phyloP scores from a whole-genome alignment of 2,888 invertebrate genomes.

The Drosophila eohydei region DNA sequence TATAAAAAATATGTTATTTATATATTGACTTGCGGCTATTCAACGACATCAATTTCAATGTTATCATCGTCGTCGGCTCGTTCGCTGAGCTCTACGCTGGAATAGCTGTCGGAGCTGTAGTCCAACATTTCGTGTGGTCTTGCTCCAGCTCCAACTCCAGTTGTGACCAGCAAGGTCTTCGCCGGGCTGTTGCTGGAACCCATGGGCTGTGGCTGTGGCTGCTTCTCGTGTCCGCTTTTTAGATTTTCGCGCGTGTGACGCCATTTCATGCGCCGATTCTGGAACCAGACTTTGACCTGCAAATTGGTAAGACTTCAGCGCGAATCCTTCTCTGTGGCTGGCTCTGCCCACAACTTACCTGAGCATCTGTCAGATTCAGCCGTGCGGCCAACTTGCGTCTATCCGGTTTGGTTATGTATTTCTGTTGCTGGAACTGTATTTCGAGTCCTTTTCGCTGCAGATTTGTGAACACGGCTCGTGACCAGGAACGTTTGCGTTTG shows the following conservation, averaged over 20 bases:
- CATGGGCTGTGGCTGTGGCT: constrained; percentile 52
- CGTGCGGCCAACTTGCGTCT: constrained; percentile 95
- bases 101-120: constrained; percentile 78
- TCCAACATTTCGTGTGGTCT: constrained; percentile 46
- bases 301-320: no score
- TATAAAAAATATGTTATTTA: neutral
- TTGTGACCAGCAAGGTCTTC: constrained; percentile 15
- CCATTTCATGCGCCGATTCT: constrained; percentile 95
- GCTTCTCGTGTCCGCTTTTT: constrained; percentile 84
- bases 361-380: constrained; percentile 96
- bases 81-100: constrained; percentile 78
- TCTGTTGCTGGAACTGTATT: constrained; percentile 95
- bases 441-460: constrained; percentile 97
- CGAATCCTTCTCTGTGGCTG: rapidly evolving
- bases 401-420: constrained; percentile 98
- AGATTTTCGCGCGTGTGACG: constrained; percentile 90
- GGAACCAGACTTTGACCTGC: constrained; percentile 97
- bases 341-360: constrained; percentile 86
- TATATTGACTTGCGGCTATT: constrained; percentile 47
- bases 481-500: constrained; percentile 96
- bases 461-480: constrained; percentile 97
- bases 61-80: constrained; percentile 75
- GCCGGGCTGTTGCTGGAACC: constrained; percentile 9
- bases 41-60: constrained; percentile 83
- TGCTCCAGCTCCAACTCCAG: neutral